These are phyloP conservation scores for Drosophila anomalata DNA, from an alignment of 2,888 invertebrate species.

Conservation along the genomic window DNA sequence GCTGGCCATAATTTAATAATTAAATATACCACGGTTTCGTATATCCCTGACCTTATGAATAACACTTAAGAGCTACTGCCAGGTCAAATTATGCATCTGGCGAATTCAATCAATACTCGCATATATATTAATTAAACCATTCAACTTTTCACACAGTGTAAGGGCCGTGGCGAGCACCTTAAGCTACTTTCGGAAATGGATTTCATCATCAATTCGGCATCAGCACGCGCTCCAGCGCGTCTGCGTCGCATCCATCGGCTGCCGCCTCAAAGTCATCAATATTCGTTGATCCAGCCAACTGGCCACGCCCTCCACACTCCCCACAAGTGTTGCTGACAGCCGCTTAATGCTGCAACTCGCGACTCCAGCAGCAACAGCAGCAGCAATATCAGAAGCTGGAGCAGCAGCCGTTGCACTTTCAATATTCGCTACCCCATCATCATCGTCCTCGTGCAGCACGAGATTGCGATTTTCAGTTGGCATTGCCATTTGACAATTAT, in stretches of 20 bases:
- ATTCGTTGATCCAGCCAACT: slow-evolving; percentile 71
- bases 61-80: slow-evolving; percentile 28
- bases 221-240: slow-evolving; percentile 65
- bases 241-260: slow-evolving; percentile 36
- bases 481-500: slow-evolving; percentile 77
- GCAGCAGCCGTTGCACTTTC: slow-evolving; percentile 52
- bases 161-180: slow-evolving; percentile 55
- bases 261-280: slow-evolving; percentile 72
- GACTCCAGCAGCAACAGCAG: slow-evolving; percentile 12
- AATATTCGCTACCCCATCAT: slow-evolving; percentile 58
- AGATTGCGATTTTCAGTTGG: slow-evolving; percentile 20
- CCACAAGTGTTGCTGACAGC: slow-evolving; percentile 76
- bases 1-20: slow-evolving; percentile 4
- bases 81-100: slow-evolving; percentile 24
- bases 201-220: slow-evolving; percentile 81
- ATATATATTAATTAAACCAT: slow-evolving; percentile 63
- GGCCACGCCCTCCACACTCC: slow-evolving; percentile 58
- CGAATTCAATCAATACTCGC: slow-evolving; percentile 46
- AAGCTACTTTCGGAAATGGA: slow-evolving; percentile 77
- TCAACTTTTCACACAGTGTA: slow-evolving; percentile 25
- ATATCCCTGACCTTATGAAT: slow-evolving; percentile 18
- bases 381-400: slow-evolving; percentile 14
- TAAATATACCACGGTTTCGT: slow-evolving; percentile 9
- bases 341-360: slow-evolving; percentile 51
- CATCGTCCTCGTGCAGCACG: slow-evolving; percentile 13